A percentile compares a stretch with the other conserved stretches of the same genome.
Conservation (phyloP, 2,797 vertebrate species). For the Tokudaia tokunoshimensis region DNA sequence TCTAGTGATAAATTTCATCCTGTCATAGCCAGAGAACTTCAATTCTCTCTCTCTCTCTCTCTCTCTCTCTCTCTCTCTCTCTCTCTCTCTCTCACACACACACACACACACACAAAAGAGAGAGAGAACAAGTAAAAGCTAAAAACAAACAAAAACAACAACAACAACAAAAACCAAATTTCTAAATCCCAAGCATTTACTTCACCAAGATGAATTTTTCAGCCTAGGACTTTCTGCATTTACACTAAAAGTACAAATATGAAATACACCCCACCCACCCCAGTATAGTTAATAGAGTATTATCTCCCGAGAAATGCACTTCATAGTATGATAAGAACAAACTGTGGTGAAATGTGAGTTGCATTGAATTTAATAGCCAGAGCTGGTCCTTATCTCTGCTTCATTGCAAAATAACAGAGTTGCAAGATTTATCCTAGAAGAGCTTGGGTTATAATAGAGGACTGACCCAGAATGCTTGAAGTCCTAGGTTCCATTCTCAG, state of each 20-base stretch:
- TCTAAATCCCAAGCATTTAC: background rate
- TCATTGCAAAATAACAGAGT: background rate
- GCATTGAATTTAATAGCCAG: background rate
- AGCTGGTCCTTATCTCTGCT: background rate
- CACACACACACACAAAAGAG: background rate
- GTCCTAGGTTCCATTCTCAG: too few relatives aligned
- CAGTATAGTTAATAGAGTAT: background rate
- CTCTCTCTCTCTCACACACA: background rate
- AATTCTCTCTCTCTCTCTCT: background rate
- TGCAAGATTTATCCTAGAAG: background rate
- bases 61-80: background rate
- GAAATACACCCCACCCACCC: background rate
- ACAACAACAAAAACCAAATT: background rate
- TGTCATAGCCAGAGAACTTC: background rate
- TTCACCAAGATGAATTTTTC: background rate
- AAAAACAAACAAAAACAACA: conserved; percentile 7
- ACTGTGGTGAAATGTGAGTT: background rate
- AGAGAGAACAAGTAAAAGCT: background rate
- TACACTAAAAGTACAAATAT: background rate
- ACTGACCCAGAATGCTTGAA: background rate
- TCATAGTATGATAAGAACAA: background rate
- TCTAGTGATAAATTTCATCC: conserved; percentile 80
- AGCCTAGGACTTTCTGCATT: background rate
- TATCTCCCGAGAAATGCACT: background rate
- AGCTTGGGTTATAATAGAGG: too few relatives aligned